Percentiles rank a stretch among this genome's conserved stretches.
Evolutionary conservation across 2,888 invertebrate species (phyloP).

Genomic region (Siphlonurus alternatus): DNA sequence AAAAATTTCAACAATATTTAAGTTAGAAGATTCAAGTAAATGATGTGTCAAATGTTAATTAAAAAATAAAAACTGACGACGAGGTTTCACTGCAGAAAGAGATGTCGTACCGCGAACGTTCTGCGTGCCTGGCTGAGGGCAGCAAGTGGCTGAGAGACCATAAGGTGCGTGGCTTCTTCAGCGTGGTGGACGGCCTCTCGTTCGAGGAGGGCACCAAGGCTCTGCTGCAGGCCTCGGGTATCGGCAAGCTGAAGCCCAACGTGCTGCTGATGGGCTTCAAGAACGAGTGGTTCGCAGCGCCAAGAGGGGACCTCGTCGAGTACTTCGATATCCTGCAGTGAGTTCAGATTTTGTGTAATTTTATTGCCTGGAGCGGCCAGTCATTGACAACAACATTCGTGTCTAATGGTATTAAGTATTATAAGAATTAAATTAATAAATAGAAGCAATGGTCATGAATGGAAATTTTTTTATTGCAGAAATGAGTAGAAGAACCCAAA

Average conservation of each 20-base stretch:
- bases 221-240: constrained; percentile 31
- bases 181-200: constrained; percentile 54
- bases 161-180: constrained; percentile 85
- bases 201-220: constrained; percentile 26
- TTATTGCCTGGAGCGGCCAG: too few species aligned
- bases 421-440: too few species aligned
- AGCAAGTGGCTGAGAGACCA: constrained; percentile 40
- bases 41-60: too few species aligned
- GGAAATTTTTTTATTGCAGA: too few species aligned
- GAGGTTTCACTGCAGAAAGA: not conserved
- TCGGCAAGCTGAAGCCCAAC: constrained; percentile 38
- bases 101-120: not conserved
- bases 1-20: too few species aligned
- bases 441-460: too few species aligned
- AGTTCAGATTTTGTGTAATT: too few species aligned
- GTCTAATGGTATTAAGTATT: too few species aligned
- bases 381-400: too few species aligned
- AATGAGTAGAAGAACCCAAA: too few species aligned
- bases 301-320: constrained; percentile 26
- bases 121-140: constrained; percentile 23
- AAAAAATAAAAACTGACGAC: too few species aligned
- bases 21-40: too few species aligned
- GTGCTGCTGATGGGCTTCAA: constrained; percentile 38
- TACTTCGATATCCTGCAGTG: constrained; percentile 39
- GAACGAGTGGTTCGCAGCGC: constrained; percentile 31